Base-by-base conservation (phyloP, 2,888 invertebrate genomes). In the Zonitis immaculata region DNA sequence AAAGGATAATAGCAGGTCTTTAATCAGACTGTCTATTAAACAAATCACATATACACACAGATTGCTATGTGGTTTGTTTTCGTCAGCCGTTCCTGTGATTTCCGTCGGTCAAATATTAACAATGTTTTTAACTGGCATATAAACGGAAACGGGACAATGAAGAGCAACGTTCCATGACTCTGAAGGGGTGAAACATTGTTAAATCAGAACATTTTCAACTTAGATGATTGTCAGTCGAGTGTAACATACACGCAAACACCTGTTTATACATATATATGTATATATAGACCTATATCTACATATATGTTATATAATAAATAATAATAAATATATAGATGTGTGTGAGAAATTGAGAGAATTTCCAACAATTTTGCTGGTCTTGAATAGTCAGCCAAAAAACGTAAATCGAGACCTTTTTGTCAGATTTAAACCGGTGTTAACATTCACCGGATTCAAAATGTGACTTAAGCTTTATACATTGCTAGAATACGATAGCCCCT, bases 111-210 rank as follows among this genome's bases (percentile, higher is more conserved):
- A n/a, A 66, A 52, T 32, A 49, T 49, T 52, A 65, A 66, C 62
- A 66, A 66, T 66, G 63, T n/a, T 66, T 68, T 56, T 56, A 56
- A 56, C 52, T 52, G 52, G 56, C 56, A 52, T 52, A 39, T 67
- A 68, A 68, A 67, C 69, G 70, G 70, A 71, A 70, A 62, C 66
- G 57, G 61, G 64, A 70, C 70, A 71, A 71, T 65, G 67, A 67
- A 44, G 62, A 59, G 60, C 66, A 66, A 60, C 65, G 68, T 67
- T 69, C 67, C 71, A 66, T 70, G 67, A 71, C 69, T 64, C 57
- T 58, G 49, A 59, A 57, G 66, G 64, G 67, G 67, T 63, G 64
- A 66, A 65, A 66, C 62, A 64, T 62, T 65, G 65, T 65, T 64
- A 66, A 65, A 67, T 67, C 66, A 65, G 59, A 58, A 58, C 54